Evolutionary conservation across 2,797 vertebrate genomes (phyloP).

Genomic region (Brachyalestes nurse): DNA sequence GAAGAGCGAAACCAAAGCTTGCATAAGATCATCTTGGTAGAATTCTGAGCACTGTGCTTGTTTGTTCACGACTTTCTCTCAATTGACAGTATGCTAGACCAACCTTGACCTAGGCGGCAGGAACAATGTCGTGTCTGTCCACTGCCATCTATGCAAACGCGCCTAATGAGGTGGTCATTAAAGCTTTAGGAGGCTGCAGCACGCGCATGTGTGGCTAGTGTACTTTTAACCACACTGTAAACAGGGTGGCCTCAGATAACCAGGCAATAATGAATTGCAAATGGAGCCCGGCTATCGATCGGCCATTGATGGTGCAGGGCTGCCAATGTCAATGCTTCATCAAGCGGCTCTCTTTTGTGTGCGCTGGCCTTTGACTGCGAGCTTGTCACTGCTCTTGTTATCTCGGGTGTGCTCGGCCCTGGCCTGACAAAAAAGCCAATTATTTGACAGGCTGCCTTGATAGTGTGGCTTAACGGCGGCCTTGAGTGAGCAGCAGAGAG

Average conservation of each 20-base stretch:
- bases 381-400: constrained; percentile 81
- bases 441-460: constrained; percentile 82
- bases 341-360: constrained; percentile 75
- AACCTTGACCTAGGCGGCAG: constrained; percentile 69
- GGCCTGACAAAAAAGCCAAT: constrained; percentile 70
- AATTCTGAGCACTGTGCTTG: constrained; percentile 44
- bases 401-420: constrained; percentile 74
- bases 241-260: constrained; percentile 79
- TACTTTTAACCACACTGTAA: constrained; percentile 77
- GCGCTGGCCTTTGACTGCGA: constrained; percentile 74
- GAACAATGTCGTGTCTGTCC: constrained; percentile 53
- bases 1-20: constrained; percentile 30
- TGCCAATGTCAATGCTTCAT: constrained; percentile 81
- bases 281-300: constrained; percentile 83
- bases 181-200: constrained; percentile 31
- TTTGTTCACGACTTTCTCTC: constrained; percentile 42
- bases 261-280: constrained; percentile 87
- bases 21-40: constrained; percentile 16
- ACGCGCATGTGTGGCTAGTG: constrained; percentile 47
- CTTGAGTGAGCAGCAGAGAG: constrained; percentile 76
- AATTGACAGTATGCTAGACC: constrained; percentile 49
- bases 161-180: constrained; percentile 35
- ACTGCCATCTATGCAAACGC: constrained; percentile 47
- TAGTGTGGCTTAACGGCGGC: constrained; percentile 81
- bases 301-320: constrained; percentile 75